Conservation (phyloP, 2,888 invertebrate species). For the Blastobasis lacticolella region DNA sequence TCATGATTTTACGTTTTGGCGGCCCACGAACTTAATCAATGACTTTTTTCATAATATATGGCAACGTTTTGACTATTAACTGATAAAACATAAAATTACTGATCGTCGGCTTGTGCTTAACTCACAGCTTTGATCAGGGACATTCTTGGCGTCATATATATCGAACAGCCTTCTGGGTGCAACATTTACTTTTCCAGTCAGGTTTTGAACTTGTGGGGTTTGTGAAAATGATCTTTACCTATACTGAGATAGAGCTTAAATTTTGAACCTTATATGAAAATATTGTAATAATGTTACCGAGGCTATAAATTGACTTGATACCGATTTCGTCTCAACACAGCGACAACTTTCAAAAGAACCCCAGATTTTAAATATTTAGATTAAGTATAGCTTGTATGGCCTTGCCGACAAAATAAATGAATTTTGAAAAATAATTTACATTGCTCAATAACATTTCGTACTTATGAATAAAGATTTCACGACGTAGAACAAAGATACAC, state of each 20-base stretch:
- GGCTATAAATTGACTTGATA: conserved; percentile 5
- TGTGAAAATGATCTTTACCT: conserved; percentile 2
- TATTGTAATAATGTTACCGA: conserved; percentile 2
- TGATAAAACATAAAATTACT: no score
- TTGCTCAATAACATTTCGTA: no score
- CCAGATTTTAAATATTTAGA: no score
- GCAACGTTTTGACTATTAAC: no score
- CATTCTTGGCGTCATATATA: background rate
- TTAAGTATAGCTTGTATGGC: no score
- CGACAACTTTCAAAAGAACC: conserved; percentile 5
- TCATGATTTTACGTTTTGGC: no score
- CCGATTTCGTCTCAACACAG: conserved; percentile 1
- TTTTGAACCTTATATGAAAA: background rate
- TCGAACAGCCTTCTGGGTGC: conserved; percentile 6
- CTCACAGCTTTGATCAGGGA: background rate
- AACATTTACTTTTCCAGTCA: conserved; percentile 7
- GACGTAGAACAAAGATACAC: no score
- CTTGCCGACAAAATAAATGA: no score
- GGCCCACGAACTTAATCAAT: no score
- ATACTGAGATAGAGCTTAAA: background rate
- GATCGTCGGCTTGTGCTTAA: background rate
- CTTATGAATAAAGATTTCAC: no score
- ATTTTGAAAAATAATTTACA: no score
- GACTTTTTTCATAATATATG: no score
- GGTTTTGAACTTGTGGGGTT: conserved; percentile 3